Evolutionary conservation across 1,140 invertebrate genomes (phyloP), one percentile per base, ranked within the genome.

Genomic region (Mizuhopecten yessoensis): DNA sequence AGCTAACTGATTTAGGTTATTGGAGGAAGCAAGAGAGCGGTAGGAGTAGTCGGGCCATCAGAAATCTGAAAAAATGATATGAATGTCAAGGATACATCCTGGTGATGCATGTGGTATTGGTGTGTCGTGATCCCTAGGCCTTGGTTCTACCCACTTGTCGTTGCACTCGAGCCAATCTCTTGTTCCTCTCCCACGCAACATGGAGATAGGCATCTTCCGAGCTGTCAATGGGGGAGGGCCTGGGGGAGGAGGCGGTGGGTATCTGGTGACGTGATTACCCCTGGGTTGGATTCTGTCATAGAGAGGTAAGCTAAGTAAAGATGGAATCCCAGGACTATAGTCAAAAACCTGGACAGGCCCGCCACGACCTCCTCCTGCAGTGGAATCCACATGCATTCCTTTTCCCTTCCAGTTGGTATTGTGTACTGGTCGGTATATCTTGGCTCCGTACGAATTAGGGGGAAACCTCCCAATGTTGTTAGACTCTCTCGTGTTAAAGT

Each of bases 81-180:
- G 11, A 75, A 29, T 29, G n/a, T 29, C 17, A 75, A 75, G 57
- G 57, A 75, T 75, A 75, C 57, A 75, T 75, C 57, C 57, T n/a
- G 57, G 57, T 75, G 57, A 75, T 5, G 57, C 57, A 75, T 75
- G 57, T n/a, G 57, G 57, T 75, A 75, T 75, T 5, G 57, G 57
- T 75, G 57, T 75, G n/a, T 75, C 57, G 29, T n/a, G 57, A 1
- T 75, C 57, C 57, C 57, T 75, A 5, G 57, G 57, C 5, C 57
- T n/a, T n/a, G 57, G 57, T 29, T 75, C 57, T 0, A 75, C 57
- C 57, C 57, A 29, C 15, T 75, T 75, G n/a, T 49, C 45, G 20
- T 75, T 75, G 11, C 57, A 75, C 13, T 39, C 36, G 36, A 7
- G 36, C 57, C 57, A 75, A 0, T 75, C 57, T 17, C 57, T n/a